Percentiles rank a stretch among this genome's conserved stretches.
Evolutionary conservation across 2,113 vertebrate species (phyloP).

Genomic region (Hymenochirus boettgeri): DNA sequence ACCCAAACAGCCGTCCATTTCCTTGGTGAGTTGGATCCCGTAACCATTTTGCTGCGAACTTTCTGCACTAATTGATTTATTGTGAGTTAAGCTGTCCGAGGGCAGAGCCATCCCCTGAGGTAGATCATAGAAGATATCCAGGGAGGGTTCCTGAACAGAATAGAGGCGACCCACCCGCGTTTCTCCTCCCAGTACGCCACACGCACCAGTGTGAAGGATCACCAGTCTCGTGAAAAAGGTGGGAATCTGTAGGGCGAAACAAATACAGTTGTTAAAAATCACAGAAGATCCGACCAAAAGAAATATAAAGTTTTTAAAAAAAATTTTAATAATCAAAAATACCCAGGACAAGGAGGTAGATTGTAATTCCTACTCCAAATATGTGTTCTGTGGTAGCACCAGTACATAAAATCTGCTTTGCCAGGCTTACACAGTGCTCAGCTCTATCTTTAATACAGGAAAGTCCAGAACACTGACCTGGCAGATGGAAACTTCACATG

Average conservation of each 20-base stretch:
- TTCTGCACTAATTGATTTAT: constrained; percentile 95
- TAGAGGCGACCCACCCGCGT: constrained; percentile 93
- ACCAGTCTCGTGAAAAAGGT: constrained; percentile 87
- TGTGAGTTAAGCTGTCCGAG: constrained; percentile 95
- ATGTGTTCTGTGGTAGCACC: too few species aligned
- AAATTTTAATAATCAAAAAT: too few species aligned
- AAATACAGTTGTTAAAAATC: background rate
- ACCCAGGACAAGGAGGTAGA: too few species aligned
- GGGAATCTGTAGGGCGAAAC: constrained; percentile 71
- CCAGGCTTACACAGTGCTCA: too few species aligned
- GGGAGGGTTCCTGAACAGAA: constrained; percentile 94
- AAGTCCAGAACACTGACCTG: too few species aligned
- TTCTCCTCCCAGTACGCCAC: constrained; percentile 99
- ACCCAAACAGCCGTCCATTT: constrained; percentile 95
- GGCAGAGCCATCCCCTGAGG: constrained; percentile 99
- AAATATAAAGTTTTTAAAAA: too few species aligned
- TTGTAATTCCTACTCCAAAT: too few species aligned
- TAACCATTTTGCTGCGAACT: constrained; percentile 96
- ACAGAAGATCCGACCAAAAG: background rate
- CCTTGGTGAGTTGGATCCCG: constrained; percentile 92
- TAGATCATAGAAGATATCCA: constrained; percentile 99
- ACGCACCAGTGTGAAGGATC: constrained; percentile 94
- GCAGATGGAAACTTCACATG: too few species aligned
- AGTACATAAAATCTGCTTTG: too few species aligned
- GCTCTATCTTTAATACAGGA: too few species aligned